Conservation (phyloP, 2,113 vertebrate genomes). For the Larimichthys polyactis region DNA sequence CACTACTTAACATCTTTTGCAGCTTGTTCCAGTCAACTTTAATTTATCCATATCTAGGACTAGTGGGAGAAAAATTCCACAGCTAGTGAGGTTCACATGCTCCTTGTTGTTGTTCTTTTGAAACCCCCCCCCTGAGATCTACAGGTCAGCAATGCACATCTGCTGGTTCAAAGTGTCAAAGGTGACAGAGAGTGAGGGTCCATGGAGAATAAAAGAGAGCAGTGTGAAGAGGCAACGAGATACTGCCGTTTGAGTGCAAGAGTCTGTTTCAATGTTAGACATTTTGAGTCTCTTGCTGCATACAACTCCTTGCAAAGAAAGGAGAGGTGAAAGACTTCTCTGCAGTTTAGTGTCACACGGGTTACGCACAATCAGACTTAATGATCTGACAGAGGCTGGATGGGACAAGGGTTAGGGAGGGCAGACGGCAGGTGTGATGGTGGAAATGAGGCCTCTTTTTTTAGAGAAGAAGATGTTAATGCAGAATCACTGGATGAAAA, state of each 20-base stretch:
- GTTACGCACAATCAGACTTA: background rate
- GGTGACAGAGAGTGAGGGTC: slow-evolving; percentile 8
- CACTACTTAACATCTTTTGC: too few species aligned
- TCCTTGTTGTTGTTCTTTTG: slow-evolving; percentile 29
- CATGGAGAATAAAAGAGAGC: background rate
- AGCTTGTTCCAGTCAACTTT: too few species aligned
- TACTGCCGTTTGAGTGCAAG: background rate
- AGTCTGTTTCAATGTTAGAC: background rate
- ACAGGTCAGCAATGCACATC: slow-evolving; percentile 39
- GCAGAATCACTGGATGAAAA: background rate
- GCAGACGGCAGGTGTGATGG: background rate
- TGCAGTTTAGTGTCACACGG: background rate
- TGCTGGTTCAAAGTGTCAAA: slow-evolving; percentile 34
- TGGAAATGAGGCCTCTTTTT: slow-evolving; percentile 11
- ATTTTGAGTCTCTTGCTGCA: background rate
- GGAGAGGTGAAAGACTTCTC: background rate
- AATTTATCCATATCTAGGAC: too few species aligned
- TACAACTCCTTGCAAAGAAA: slow-evolving; percentile 10
- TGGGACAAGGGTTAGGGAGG: background rate
- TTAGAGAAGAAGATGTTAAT: background rate
- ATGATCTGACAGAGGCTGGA: background rate
- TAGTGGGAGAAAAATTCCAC: background rate
- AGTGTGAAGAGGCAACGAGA: slow-evolving; percentile 7
- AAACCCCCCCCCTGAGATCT: slow-evolving; percentile 1
- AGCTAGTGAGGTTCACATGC: slow-evolving; percentile 15